These are phyloP conservation scores for Macroramphosus scolopax DNA, from an alignment of 2,797 vertebrate species.

Conservation along the genomic window DNA sequence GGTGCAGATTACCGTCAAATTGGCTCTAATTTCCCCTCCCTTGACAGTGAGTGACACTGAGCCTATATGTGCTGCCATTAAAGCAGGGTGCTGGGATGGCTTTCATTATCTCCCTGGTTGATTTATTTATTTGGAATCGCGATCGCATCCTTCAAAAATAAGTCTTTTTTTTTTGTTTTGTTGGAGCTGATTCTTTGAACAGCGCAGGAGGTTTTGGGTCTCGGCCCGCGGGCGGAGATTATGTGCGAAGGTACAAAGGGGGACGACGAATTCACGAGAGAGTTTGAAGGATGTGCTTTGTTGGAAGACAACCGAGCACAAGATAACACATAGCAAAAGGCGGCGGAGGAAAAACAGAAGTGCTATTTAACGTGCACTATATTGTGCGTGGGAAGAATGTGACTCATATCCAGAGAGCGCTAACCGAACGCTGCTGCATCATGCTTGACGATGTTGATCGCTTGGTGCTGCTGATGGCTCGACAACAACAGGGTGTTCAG, in stretches of 20 bases:
- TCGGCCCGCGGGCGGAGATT: constrained; percentile 20
- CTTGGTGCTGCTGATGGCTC: constrained; percentile 43
- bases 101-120: constrained; percentile 69
- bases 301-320: constrained; percentile 29
- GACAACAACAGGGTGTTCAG: constrained; percentile 53
- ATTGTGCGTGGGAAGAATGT: constrained; percentile 60
- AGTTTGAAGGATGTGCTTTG: constrained; percentile 31
- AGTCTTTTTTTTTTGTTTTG: constrained; percentile 45
- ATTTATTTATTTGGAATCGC: constrained; percentile 74
- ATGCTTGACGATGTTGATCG: constrained; percentile 53
- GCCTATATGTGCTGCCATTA: constrained; percentile 67
- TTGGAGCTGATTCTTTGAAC: constrained; percentile 49
- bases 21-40: constrained; percentile 69
- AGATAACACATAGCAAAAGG: constrained; percentile 17
- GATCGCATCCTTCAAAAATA: constrained; percentile 60
- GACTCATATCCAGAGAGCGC: constrained; percentile 66
- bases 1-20: constrained; percentile 71
- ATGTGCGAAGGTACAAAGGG: constrained; percentile 36
- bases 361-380: constrained; percentile 42
- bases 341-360: constrained; percentile 23
- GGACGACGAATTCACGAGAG: constrained; percentile 19
- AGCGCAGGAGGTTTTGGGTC: constrained; percentile 26
- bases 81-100: constrained; percentile 63
- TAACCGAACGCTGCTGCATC: constrained; percentile 65
- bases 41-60: constrained; percentile 69